These are phyloP conservation scores for Plebejus argus DNA, from an alignment of 2,888 invertebrate genomes.

Conservation along the genomic window DNA sequence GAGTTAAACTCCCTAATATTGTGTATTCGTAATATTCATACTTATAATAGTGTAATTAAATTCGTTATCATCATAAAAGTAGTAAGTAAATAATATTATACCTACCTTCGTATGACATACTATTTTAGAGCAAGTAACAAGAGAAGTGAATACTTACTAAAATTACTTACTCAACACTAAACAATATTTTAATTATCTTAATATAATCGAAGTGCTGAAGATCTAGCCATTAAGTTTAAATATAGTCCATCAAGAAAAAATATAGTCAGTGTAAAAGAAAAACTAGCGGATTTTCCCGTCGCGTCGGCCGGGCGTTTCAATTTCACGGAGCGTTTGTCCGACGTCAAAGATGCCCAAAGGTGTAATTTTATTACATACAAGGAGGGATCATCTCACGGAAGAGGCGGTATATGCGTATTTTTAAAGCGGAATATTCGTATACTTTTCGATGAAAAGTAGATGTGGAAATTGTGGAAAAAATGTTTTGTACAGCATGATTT, in stretches of 20 bases:
- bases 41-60: background rate
- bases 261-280: constrained; percentile 25
- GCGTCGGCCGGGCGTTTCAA: constrained; percentile 64
- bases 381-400: constrained; percentile 18
- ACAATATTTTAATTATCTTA: background rate
- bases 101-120: too few species aligned
- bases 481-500: background rate
- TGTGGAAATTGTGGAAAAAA: background rate
- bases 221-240: background rate
- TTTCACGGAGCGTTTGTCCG: constrained; percentile 78
- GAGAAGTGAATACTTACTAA: too few species aligned
- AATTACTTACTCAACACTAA: background rate
- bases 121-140: too few species aligned
- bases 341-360: constrained; percentile 75
- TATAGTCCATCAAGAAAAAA: constrained; percentile 19
- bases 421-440: background rate
- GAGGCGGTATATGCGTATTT: background rate
- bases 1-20: background rate
- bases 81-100: too few species aligned
- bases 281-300: constrained; percentile 36
- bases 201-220: background rate
- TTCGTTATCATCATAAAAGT: too few species aligned
- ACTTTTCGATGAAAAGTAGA: background rate
- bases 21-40: background rate
- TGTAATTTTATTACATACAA: constrained; percentile 66